Percentiles rank a stretch among this genome's conserved stretches.
These are phyloP conservation scores for Glyptemys insculpta DNA, from an alignment of 2,797 vertebrate species.

Conservation along the genomic window DNA sequence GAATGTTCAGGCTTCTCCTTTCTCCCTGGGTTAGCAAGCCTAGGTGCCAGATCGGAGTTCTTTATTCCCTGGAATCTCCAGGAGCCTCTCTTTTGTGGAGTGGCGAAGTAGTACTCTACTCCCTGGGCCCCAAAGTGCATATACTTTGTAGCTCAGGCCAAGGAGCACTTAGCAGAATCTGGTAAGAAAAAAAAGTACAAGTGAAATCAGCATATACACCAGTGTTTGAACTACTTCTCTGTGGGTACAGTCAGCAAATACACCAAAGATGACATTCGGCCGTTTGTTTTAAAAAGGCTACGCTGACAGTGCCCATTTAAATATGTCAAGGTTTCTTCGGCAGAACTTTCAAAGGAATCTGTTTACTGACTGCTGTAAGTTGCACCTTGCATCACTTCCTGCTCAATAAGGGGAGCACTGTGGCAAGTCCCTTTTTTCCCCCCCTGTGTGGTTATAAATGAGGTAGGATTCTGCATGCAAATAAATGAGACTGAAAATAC, in stretches of 20 bases:
- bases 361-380: background rate
- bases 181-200: background rate
- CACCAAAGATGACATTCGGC: background rate
- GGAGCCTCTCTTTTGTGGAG: background rate
- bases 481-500: background rate
- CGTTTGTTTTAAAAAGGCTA: background rate
- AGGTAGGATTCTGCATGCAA: background rate
- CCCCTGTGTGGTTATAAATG: background rate
- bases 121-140: background rate
- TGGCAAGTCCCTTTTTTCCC: rapidly evolving
- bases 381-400: background rate
- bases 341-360: background rate
- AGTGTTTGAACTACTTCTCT: background rate
- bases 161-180: background rate
- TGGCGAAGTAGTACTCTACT: background rate
- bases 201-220: background rate
- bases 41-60: background rate
- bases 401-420: background rate
- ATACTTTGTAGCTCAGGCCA: background rate
- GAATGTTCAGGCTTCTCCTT: background rate
- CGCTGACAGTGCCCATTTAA: background rate
- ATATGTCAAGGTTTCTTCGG: background rate
- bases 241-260: background rate
- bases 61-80: background rate
- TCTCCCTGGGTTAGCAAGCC: background rate